Evolutionary conservation across 2,888 invertebrate genomes (phyloP), one percentile per base, ranked within the genome.

Genomic region (Leptinotarsa tumamoca): DNA sequence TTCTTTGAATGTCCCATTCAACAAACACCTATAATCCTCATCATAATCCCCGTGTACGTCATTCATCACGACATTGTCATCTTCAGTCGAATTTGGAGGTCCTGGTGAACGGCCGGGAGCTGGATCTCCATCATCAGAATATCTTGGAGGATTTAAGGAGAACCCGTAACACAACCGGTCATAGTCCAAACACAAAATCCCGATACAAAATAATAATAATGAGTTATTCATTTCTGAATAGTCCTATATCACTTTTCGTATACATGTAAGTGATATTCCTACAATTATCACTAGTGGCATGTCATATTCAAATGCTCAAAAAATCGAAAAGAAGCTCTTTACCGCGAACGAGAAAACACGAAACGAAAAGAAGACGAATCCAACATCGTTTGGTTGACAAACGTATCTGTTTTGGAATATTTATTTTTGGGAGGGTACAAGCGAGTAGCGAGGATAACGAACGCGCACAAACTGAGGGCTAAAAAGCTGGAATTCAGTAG

Each of bases 51-150:
- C 63, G 63, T 7, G 27, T 10, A 33, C 13, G 3, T 63, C 63
- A 51, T 78, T 77, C 4, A 68, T 51, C 49, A 72, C 68, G 49
- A 63, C 61, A 63, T 63, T 67, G 43, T 70, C 66, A 14, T 21
- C 27, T 27, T 71, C 43, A 68, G 71, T 70, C 4, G 75, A 73
- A 74, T 74, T 72, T 69, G 92, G 92, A 81, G 92, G 92, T 58
- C 92, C 92, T 17, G 93, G 93, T 1, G 93, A 93, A 56, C 93
- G 89, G 10, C 93, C 93, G 1, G 93, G 93, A 1, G 93, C 92
- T 17, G 93, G 93, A 85, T 93, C 93, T 72, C 92, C 92, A 81
- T 89, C 68, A 4, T 43, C 72, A 21, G 54, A 43, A 27, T 66
- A 70, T 15, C 67, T 69, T 10, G 73, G n/a, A 43, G 67, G 73